Percentiles rank a stretch among this genome's conserved stretches.
Conservation (phyloP, 2,888 invertebrate genomes). For the Unio delphinus region DNA sequence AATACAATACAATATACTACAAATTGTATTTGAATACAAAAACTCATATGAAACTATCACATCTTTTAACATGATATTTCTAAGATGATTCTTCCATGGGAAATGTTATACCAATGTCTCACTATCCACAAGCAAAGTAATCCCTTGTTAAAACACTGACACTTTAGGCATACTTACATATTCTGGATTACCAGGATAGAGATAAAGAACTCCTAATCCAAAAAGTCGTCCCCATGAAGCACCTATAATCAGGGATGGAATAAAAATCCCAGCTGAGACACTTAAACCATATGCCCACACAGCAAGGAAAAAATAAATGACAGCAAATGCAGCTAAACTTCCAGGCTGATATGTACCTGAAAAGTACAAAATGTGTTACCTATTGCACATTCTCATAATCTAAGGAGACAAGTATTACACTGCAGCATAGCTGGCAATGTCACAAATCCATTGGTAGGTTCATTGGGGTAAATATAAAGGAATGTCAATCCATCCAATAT, state of each 20-base stretch:
- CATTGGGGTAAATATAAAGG: constrained; percentile 13
- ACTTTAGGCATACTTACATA: constrained; percentile 44
- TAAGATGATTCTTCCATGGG: no score
- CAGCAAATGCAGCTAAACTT: constrained; percentile 69
- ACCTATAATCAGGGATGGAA: constrained; percentile 94
- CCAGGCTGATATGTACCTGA: constrained; percentile 55
- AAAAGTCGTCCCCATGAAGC: constrained; percentile 97
- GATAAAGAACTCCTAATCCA: constrained; percentile 77
- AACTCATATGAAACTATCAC: no score
- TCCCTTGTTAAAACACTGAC: no score
- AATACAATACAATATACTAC: no score
- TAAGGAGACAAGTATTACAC: no score
- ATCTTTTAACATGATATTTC: no score
- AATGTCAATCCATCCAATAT: background rate
- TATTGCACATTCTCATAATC: no score
- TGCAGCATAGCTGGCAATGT: no score
- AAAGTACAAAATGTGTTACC: constrained; percentile 8
- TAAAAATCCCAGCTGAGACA: constrained; percentile 93
- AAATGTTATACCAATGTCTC: no score
- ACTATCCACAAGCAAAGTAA: no score
- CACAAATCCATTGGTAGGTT: no score
- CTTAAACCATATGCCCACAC: constrained; percentile 94
- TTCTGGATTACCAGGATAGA: constrained; percentile 67
- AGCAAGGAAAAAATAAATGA: constrained; percentile 89
- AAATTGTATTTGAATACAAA: no score